Percentiles rank a stretch among this genome's conserved stretches.
phyloP scores from a whole-genome alignment of 2,888 invertebrate species.

The Dexiosoma caninum region DNA sequence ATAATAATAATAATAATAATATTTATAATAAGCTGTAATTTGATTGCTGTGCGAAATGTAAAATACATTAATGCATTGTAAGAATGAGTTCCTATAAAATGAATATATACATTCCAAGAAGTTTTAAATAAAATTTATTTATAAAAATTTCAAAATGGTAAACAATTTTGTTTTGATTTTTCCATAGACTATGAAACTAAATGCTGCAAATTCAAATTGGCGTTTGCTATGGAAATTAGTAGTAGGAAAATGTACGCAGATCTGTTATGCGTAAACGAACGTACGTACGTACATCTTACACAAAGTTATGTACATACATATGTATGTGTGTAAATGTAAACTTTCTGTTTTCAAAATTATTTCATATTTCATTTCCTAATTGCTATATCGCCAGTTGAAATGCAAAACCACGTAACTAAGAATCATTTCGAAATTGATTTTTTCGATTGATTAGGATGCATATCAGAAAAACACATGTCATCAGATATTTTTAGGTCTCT shows the following conservation, averaged over 20 bases:
- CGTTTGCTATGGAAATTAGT: conserved; percentile 5
- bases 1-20: too few relatives aligned
- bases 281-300: too few relatives aligned
- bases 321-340: background rate
- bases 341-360: background rate
- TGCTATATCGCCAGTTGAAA: background rate
- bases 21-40: conserved; percentile 5
- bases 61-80: conserved; percentile 20
- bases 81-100: too few relatives aligned
- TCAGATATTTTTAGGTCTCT: too few relatives aligned
- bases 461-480: too few relatives aligned
- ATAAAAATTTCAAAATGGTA: background rate
- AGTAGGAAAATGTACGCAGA: background rate
- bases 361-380: background rate
- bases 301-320: too few relatives aligned
- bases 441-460: too few relatives aligned
- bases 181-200: conserved; percentile 30
- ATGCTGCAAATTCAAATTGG: conserved; percentile 27
- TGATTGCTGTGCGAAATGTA: background rate
- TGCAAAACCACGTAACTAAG: too few relatives aligned
- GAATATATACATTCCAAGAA: conserved; percentile 41
- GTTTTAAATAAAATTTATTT: conserved; percentile 1
- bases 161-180: background rate
- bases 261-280: background rate
- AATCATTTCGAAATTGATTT: too few relatives aligned